Percentiles rank a stretch among this genome's conserved stretches.
Evolutionary conservation across 1,140 invertebrate species (phyloP).

Genomic region (Euura saliciscinereae): DNA sequence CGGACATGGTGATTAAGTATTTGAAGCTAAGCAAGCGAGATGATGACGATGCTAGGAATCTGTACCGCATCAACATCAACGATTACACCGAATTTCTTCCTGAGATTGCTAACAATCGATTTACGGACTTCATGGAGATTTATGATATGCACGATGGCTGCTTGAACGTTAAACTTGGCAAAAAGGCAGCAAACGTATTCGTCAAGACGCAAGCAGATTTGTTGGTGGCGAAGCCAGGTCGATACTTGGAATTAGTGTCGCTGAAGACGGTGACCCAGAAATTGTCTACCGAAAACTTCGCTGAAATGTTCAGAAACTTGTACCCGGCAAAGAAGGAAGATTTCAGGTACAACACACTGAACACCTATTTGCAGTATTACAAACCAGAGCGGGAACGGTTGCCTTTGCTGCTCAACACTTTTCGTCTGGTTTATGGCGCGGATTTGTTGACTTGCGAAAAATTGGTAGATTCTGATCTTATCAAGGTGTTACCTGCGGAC

Average conservation of each 20-base stretch:
- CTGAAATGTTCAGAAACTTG: constrained; percentile 33
- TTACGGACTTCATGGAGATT: constrained; percentile 28
- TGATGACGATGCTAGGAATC: background rate
- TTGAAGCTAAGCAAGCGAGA: constrained; percentile 27
- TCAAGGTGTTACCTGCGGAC: constrained; percentile 33
- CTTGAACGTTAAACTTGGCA: constrained; percentile 26
- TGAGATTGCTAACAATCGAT: constrained; percentile 29
- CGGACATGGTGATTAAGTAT: constrained; percentile 40
- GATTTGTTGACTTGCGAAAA: constrained; percentile 28
- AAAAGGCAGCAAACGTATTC: constrained; percentile 31
- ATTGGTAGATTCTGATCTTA: constrained; percentile 24
- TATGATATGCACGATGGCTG: constrained; percentile 21
- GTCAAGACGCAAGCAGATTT: constrained; percentile 34
- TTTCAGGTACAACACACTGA: constrained; percentile 23
- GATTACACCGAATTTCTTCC: constrained; percentile 27
- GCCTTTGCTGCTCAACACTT: constrained; percentile 29
- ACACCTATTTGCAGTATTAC: constrained; percentile 30
- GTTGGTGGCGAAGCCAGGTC: constrained; percentile 27
- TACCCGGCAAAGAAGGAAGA: constrained; percentile 26
- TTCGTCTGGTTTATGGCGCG: constrained; percentile 31
- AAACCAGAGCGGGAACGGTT: constrained; percentile 34
- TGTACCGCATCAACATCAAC: constrained; percentile 15
- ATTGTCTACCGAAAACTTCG: constrained; percentile 32
- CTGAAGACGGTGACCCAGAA: constrained; percentile 31
- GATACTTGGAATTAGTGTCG: constrained; percentile 29